Base-by-base conservation (phyloP, 2,888 invertebrate genomes). In the Cordilura impudica region DNA sequence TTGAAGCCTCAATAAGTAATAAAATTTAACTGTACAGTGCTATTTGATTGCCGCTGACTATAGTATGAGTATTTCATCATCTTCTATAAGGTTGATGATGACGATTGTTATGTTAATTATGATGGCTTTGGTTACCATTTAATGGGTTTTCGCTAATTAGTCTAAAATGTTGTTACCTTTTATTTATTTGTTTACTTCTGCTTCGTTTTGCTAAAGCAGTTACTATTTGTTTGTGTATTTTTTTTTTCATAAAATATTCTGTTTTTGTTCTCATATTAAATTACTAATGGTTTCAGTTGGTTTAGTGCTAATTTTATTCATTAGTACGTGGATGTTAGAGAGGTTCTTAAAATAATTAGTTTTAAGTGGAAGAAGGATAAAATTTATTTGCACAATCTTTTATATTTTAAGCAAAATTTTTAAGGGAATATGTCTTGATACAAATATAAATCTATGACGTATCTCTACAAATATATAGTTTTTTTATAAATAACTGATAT, bases 141-240 rank as follows among this genome's bases (percentile, higher is more conserved):
- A 78, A 78, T 78, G 69, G 69, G 1, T 53, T 65, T 78, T 45
- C 65, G 39, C 69, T 78, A 78, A 78, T 78, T 78, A 73, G 73
- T 74, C 51, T 73, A 65, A 61, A 73, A 65, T 53, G 74, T 54
- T 70, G 29, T 54, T 71, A 66, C 61, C 61, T 63, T 31, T 31
- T 4, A 26, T 26, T 3, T 26, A 26, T 26, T 26, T 26, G 21
- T 19, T 4, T 39, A 49, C 39, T 56, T 21, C 10, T 21, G 58
- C 51, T 66, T 58, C 51, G 26, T 73, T 39, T 35, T 51, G 16
- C 31, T 45, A 45, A n/a, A 31, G 39, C 35, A 35, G 54, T 14
- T 26, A 39, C 2, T 19, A 35, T 43, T 14, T n/a, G 18, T 4
- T 29, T 51, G 4, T 2, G 19, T 19, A 3, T 3, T n/a, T 65